Evolutionary conservation across 2,113 vertebrate species (phyloP).

Genomic region (Nothobranchius kuhntae): DNA sequence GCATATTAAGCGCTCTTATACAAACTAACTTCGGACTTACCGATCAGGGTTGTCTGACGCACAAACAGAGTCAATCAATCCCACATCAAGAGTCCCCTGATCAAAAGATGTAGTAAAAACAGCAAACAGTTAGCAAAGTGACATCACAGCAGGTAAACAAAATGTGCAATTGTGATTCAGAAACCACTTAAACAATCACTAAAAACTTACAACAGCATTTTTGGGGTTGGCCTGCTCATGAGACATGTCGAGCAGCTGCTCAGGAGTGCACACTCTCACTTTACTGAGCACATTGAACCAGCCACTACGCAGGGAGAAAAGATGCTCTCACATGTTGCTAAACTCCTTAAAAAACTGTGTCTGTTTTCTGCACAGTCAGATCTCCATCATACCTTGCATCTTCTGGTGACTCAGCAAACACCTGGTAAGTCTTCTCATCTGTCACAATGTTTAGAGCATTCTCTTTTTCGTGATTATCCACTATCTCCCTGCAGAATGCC

Average conservation of each 20-base stretch:
- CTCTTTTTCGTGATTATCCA: constrained; percentile 94
- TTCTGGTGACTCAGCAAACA: constrained; percentile 92
- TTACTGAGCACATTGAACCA: constrained; percentile 92
- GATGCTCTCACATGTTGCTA: background rate
- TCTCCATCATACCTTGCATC: constrained; percentile 84
- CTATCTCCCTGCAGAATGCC: constrained; percentile 82
- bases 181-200: background rate
- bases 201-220: constrained; percentile 88
- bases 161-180: background rate
- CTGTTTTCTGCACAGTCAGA: background rate
- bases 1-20: background rate
- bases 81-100: constrained; percentile 91
- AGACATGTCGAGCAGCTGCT: constrained; percentile 91
- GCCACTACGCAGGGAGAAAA: constrained; percentile 71
- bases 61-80: constrained; percentile 91
- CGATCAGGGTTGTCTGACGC: constrained; percentile 93
- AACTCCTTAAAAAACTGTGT: background rate
- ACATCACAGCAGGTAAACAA: background rate
- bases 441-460: constrained; percentile 92
- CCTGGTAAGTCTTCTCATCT: constrained; percentile 89
- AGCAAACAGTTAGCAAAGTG: background rate
- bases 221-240: constrained; percentile 94
- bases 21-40: constrained; percentile 62
- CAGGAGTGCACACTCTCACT: constrained; percentile 85
- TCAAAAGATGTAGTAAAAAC: background rate